Evolutionary conservation across 1,140 invertebrate genomes (phyloP).

Genomic region (Venustaconcha ellipsiformis): DNA sequence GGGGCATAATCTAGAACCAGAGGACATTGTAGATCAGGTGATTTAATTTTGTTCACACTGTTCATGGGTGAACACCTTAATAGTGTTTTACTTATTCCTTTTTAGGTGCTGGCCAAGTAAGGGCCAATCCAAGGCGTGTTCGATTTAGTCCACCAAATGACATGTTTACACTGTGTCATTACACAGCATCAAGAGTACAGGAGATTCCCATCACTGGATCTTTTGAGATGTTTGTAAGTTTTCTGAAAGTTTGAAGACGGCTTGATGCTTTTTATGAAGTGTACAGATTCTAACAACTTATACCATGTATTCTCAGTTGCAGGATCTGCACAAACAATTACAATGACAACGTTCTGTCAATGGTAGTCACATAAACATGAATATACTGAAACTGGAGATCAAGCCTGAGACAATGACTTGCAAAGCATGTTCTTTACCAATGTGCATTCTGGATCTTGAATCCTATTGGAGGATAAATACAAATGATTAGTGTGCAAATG

Average conservation of each 20-base stretch:
- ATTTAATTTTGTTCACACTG: not conserved
- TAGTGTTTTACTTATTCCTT: not conserved
- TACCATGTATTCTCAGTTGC: not conserved
- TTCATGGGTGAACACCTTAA: not conserved
- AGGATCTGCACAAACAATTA: too few species aligned
- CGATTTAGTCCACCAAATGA: slow-evolving; percentile 61
- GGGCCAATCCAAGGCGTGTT: slow-evolving; percentile 46
- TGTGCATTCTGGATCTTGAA: too few species aligned
- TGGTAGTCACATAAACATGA: too few species aligned
- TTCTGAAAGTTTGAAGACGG: not conserved
- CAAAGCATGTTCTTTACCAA: too few species aligned
- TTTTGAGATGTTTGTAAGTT: slow-evolving; percentile 62
- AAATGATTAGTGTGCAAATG: too few species aligned
- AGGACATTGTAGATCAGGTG: not conserved
- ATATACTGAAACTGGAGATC: too few species aligned
- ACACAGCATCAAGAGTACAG: slow-evolving; percentile 44
- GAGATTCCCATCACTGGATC: slow-evolving; percentile 59
- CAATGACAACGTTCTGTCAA: too few species aligned
- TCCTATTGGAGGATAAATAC: too few species aligned
- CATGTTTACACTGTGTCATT: slow-evolving; percentile 60
- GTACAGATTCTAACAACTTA: not conserved
- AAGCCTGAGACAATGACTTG: too few species aligned
- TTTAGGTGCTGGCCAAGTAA: slow-evolving; percentile 26
- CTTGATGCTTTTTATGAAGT: not conserved
- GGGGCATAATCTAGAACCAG: not conserved